phyloP scores from a whole-genome alignment of 2,797 vertebrate genomes.

The Sebastiscus albofasciatus region DNA sequence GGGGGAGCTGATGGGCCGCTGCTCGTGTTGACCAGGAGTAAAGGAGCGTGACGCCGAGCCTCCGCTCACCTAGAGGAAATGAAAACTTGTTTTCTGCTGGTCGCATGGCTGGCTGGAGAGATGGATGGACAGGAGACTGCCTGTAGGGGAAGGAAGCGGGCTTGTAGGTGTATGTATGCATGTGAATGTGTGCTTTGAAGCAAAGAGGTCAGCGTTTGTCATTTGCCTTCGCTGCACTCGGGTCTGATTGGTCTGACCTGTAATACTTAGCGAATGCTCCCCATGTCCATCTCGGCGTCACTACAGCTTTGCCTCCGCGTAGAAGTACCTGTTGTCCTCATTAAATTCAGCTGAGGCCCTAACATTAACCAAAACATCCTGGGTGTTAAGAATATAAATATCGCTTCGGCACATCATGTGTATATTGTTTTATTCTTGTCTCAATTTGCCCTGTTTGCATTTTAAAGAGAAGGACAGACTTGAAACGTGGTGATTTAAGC shows the following conservation, averaged over 20 bases:
- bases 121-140: slow-evolving; percentile 55
- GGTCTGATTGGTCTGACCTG: slow-evolving; percentile 66
- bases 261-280: slow-evolving; percentile 33
- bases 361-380: slow-evolving; percentile 44
- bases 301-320: background rate
- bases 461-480: slow-evolving; percentile 65
- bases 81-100: slow-evolving; percentile 70
- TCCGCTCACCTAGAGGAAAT: slow-evolving; percentile 69
- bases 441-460: slow-evolving; percentile 73
- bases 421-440: slow-evolving; percentile 58
- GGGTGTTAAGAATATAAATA: slow-evolving; percentile 55
- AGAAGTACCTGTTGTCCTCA: slow-evolving; percentile 2
- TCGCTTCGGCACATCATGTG: slow-evolving; percentile 15
- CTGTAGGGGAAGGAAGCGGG: slow-evolving; percentile 75
- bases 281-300: slow-evolving; percentile 7
- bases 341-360: slow-evolving; percentile 24
- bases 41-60: slow-evolving; percentile 64
- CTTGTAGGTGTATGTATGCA: slow-evolving; percentile 66
- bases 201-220: slow-evolving; percentile 69
- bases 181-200: slow-evolving; percentile 75
- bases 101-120: slow-evolving; percentile 53
- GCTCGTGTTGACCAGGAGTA: slow-evolving; percentile 59
- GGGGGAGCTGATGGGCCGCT: slow-evolving; percentile 46
- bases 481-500: slow-evolving; percentile 80
- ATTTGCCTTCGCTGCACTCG: slow-evolving; percentile 44